Conservation (phyloP, 2,888 invertebrate genomes). For the Syrista parreyssii region DNA sequence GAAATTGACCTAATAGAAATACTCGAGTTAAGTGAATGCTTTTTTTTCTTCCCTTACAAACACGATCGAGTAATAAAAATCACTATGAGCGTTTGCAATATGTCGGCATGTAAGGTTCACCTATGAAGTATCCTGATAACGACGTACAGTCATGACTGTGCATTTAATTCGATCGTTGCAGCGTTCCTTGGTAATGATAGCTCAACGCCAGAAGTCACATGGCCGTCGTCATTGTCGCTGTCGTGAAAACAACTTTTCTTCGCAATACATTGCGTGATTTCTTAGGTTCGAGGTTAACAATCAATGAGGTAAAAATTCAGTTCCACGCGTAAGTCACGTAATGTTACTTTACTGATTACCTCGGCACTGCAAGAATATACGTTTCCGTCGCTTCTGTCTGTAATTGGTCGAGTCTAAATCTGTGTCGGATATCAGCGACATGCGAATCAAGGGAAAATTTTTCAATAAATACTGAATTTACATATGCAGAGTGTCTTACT, state of each 20-base stretch:
- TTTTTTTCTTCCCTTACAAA: background rate
- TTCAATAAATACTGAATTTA: background rate
- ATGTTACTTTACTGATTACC: background rate
- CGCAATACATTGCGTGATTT: background rate
- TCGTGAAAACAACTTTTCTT: background rate
- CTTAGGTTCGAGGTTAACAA: background rate
- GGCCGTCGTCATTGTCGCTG: background rate
- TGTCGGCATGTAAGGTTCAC: too few relatives aligned
- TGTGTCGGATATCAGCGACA: too few relatives aligned
- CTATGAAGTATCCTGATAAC: too few relatives aligned
- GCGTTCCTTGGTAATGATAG: too few relatives aligned
- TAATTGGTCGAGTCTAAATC: background rate
- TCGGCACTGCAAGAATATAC: background rate
- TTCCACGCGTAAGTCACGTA: background rate
- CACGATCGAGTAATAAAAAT: too few relatives aligned
- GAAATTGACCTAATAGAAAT: background rate
- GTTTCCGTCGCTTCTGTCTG: background rate
- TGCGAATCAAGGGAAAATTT: background rate
- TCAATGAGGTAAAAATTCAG: background rate
- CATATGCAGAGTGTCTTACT: background rate
- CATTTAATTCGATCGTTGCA: too few relatives aligned
- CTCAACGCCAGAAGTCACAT: too few relatives aligned
- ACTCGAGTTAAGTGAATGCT: background rate
- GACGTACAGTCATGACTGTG: too few relatives aligned
- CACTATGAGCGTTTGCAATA: too few relatives aligned